Evolutionary conservation across 2,888 invertebrate species (phyloP).

Genomic region (Folsomia manolachei): DNA sequence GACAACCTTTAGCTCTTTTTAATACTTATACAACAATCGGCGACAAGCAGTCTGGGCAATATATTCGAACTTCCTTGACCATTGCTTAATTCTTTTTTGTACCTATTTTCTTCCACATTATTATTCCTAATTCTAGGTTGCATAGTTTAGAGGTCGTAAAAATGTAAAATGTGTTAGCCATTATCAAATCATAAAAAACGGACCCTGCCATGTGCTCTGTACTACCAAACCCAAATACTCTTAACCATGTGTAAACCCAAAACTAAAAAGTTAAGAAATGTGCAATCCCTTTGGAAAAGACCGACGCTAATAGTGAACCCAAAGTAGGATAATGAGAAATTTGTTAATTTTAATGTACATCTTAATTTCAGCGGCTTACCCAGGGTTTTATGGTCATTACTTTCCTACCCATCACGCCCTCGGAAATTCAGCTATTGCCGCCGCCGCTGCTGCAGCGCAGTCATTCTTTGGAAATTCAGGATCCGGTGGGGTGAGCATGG

Average conservation of each 20-base stretch:
- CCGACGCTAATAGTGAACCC: neutral
- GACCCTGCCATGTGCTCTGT: neutral
- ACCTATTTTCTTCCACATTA: too few species aligned
- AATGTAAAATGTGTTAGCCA: neutral
- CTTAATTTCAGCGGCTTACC: slow-evolving; percentile 62
- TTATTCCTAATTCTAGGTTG: neutral
- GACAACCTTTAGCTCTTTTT: too few species aligned
- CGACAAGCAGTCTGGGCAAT: slow-evolving; percentile 8
- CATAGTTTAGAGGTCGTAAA: neutral
- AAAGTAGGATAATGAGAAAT: neutral
- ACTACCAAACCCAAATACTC: too few species aligned
- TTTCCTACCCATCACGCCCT: slow-evolving; percentile 54
- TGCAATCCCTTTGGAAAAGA: neutral
- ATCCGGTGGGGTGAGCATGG: slow-evolving; percentile 34
- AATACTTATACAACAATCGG: too few species aligned
- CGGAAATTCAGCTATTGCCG: slow-evolving; percentile 34
- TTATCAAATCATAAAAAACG: neutral
- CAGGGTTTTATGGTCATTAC: slow-evolving; percentile 64
- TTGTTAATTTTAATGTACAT: too few species aligned
- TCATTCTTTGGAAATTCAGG: slow-evolving; percentile 42
- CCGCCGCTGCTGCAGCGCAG: slow-evolving; percentile 42
- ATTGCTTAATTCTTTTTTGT: neutral
- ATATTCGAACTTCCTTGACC: neutral
- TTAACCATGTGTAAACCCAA: too few species aligned
- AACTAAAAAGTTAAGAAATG: too few species aligned